Percentiles rank a stretch among this genome's conserved stretches.
phyloP scores from a whole-genome alignment of 2,113 vertebrate genomes.

The Platanista minor region DNA sequence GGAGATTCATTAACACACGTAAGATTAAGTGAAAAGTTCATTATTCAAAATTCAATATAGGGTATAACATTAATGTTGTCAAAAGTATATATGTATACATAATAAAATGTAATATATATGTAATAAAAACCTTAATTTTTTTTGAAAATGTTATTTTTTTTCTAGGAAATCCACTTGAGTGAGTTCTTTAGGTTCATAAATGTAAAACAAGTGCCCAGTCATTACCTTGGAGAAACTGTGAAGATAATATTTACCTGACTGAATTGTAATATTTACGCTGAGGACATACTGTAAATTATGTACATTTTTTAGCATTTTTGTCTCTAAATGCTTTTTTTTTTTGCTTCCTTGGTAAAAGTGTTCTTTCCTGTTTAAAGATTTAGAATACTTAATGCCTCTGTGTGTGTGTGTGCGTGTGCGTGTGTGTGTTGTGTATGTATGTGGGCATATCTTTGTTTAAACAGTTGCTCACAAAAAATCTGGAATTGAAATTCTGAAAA shows the following conservation, averaged over 20 bases:
- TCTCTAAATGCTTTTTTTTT: not conserved
- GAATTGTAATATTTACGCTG: constrained; percentile 37
- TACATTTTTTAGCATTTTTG: constrained; percentile 29
- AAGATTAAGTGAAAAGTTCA: constrained; percentile 13
- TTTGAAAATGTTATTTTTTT: not conserved
- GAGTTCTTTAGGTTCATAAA: not conserved
- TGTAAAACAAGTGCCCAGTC: not conserved
- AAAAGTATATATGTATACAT: not conserved
- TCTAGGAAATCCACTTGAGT: not conserved
- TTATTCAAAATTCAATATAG: not conserved
- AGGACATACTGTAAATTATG: constrained; percentile 22
- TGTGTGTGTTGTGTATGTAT: too few species aligned
- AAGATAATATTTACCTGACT: constrained; percentile 31
- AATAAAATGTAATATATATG: not conserved
- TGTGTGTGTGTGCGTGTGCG: not conserved
- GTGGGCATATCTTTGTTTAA: not conserved
- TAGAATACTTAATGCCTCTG: not conserved
- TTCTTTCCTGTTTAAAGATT: constrained; percentile 11
- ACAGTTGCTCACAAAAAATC: not conserved
- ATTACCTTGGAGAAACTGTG: constrained; percentile 28
- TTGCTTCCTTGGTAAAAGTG: not conserved
- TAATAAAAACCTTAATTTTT: constrained; percentile 6
- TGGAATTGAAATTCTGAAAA: not conserved
- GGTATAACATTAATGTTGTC: not conserved
- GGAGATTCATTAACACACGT: not conserved